Evolutionary conservation across 2,113 vertebrate species (phyloP).

Genomic region (human): GRCh38 chr2:184771001-184771500

Average conservation of each 20-base stretch:
- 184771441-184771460: too few relatives aligned
- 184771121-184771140: neutral
- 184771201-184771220: neutral
- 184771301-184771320: neutral
- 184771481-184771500: too few relatives aligned
- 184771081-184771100: neutral
- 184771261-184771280: neutral
- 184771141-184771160: neutral
- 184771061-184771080: neutral
- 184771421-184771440: neutral
- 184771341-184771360: neutral
- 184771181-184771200: neutral
- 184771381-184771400: neutral
- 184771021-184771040: neutral
- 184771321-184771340: neutral
- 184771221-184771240: neutral
- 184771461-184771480: too few relatives aligned
- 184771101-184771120: neutral
- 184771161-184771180: neutral
- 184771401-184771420: neutral
- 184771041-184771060: neutral
- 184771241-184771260: neutral
- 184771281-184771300: neutral
- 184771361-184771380: neutral
- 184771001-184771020: neutral